Conservation (phyloP, 2,888 invertebrate genomes). For the Aethes cnicana region DNA sequence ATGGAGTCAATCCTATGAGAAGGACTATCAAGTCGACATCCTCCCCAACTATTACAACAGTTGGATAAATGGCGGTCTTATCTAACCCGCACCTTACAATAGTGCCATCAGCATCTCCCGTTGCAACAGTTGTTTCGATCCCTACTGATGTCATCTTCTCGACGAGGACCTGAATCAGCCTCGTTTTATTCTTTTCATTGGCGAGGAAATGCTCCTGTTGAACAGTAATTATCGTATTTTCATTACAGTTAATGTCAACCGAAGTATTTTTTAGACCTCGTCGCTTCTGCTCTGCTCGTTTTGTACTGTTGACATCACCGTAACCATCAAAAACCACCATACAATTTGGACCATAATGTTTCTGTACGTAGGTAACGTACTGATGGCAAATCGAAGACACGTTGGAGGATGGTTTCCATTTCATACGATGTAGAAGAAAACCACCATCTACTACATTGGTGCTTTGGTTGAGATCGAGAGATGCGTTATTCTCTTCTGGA, state of each 20-base stretch:
- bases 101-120: neutral
- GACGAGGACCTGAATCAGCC: neutral
- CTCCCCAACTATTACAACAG: neutral
- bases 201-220: neutral
- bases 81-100: neutral
- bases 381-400: neutral
- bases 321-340: slow-evolving; percentile 8
- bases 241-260: neutral
- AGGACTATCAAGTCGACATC: neutral
- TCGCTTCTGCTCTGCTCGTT: neutral
- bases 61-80: neutral
- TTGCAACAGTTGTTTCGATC: neutral
- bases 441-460: slow-evolving; percentile 5
- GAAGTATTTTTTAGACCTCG: neutral
- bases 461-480: slow-evolving; percentile 28
- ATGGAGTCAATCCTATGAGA: neutral
- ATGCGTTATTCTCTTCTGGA: slow-evolving; percentile 31
- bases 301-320: neutral
- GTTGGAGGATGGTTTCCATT: neutral
- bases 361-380: neutral
- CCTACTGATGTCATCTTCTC: neutral
- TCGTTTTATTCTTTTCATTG: neutral
- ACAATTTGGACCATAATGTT: neutral
- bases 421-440: neutral
- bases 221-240: neutral